phyloP scores from a whole-genome alignment of 1,140 invertebrate genomes.

The Batillaria attramentaria region DNA sequence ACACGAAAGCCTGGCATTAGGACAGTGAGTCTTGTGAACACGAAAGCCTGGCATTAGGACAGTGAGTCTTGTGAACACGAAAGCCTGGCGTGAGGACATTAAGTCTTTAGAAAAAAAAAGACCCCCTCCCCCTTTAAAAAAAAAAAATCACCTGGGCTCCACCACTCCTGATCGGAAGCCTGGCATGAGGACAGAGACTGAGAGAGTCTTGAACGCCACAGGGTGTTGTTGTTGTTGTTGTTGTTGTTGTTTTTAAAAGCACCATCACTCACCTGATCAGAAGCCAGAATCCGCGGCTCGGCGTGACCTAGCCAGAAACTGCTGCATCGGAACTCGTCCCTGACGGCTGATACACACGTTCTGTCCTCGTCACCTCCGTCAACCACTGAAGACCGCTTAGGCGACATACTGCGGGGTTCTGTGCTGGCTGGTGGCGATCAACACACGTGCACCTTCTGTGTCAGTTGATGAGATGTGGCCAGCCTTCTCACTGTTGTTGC shows the following conservation, averaged over 20 bases:
- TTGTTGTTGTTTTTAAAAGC: no score
- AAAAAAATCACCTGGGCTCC: background rate
- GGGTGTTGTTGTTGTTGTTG: no score
- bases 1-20: background rate
- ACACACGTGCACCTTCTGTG: background rate
- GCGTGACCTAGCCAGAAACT: background rate
- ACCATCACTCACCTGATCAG: background rate
- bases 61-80: background rate
- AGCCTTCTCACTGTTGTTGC: background rate
- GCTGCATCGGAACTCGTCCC: background rate
- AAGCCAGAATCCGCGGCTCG: background rate
- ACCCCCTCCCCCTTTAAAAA: background rate
- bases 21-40: background rate
- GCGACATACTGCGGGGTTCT: background rate
- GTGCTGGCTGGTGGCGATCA: background rate
- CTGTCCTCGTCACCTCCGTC: background rate
- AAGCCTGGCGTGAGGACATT: background rate
- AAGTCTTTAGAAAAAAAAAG: background rate
- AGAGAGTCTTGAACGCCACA: no score
- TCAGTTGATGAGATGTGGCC: background rate
- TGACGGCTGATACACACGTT: background rate
- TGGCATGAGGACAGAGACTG: background rate
- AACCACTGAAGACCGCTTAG: background rate
- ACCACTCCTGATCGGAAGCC: background rate
- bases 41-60: no score